These are phyloP conservation scores for Hesperophylax magnus DNA, from an alignment of 1,140 invertebrate species.

Conservation along the genomic window DNA sequence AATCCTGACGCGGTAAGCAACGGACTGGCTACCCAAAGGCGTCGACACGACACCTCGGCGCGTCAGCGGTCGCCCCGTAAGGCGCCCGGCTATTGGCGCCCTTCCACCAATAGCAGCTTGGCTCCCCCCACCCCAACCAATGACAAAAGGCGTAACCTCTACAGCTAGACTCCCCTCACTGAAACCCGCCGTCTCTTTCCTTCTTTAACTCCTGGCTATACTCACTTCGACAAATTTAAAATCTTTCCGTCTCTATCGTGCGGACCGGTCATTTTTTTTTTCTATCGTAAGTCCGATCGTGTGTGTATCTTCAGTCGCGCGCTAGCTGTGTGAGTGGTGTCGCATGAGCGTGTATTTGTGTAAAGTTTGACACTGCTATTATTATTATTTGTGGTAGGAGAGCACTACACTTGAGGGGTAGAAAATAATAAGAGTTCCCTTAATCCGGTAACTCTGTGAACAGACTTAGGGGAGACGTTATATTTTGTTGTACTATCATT, in stretches of 20 bases:
- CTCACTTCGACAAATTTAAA: not conserved
- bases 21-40: slow-evolving; percentile 58
- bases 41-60: slow-evolving; percentile 54
- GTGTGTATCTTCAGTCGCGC: not conserved
- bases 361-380: not conserved
- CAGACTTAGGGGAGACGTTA: too few species aligned
- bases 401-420: too few species aligned
- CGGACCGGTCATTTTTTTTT: slow-evolving; percentile 21
- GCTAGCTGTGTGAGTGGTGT: not conserved
- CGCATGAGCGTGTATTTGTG: slow-evolving; percentile 2
- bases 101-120: slow-evolving; percentile 60
- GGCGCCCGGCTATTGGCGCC: slow-evolving; percentile 69
- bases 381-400: too few species aligned
- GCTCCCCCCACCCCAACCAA: slow-evolving; percentile 38
- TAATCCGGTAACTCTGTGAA: too few species aligned
- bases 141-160: slow-evolving; percentile 33
- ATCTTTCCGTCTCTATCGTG: slow-evolving; percentile 9
- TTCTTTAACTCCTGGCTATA: not conserved
- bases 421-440: too few species aligned
- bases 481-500: too few species aligned
- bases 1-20: slow-evolving; percentile 64
- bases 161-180: not conserved
- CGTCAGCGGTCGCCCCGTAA: slow-evolving; percentile 66
- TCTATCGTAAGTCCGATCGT: not conserved
- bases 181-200: not conserved